Evolutionary conservation across 2,888 invertebrate species (phyloP).

Genomic region (Matsumyia berberina): DNA sequence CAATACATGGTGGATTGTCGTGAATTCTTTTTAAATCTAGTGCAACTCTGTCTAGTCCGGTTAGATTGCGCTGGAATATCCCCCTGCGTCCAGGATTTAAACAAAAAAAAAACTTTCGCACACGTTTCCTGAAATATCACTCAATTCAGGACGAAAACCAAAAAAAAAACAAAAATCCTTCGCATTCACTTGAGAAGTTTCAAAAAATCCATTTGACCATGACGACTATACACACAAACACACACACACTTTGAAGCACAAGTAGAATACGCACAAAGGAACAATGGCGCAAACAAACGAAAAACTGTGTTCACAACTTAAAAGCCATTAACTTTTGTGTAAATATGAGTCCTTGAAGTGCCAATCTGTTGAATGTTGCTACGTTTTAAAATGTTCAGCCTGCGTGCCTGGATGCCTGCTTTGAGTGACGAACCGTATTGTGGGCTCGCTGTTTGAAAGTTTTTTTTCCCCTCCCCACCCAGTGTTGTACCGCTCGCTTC

Average conservation of each 20-base stretch:
- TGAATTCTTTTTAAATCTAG: neutral
- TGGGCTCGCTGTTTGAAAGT: slow-evolving; percentile 54
- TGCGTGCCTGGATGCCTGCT: slow-evolving; percentile 17
- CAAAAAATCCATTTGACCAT: slow-evolving; percentile 40
- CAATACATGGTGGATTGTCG: slow-evolving; percentile 1
- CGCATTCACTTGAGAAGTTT: too few relatives aligned
- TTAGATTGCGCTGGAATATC: neutral
- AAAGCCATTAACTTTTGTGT: slow-evolving; percentile 74
- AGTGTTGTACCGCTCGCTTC: too few relatives aligned
- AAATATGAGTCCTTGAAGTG: slow-evolving; percentile 73
- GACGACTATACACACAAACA: slow-evolving; percentile 42
- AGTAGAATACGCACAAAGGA: slow-evolving; percentile 6
- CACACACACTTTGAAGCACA: slow-evolving; percentile 1
- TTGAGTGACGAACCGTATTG: slow-evolving; percentile 62
- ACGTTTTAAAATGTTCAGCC: slow-evolving; percentile 62
- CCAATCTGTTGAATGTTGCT: slow-evolving; percentile 74
- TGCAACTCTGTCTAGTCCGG: neutral
- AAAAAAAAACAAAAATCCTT: slow-evolving; percentile 4
- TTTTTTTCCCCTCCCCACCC: too few relatives aligned
- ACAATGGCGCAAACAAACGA: slow-evolving; percentile 31
- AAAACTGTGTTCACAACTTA: slow-evolving; percentile 64
- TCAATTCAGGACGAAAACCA: neutral
- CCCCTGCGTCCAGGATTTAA: neutral
- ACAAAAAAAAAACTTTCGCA: too few relatives aligned
- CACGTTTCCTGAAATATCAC: too few relatives aligned